Evolutionary conservation across 2,888 invertebrate species (phyloP).

Genomic region (Sphaerophoria rueppellii): DNA sequence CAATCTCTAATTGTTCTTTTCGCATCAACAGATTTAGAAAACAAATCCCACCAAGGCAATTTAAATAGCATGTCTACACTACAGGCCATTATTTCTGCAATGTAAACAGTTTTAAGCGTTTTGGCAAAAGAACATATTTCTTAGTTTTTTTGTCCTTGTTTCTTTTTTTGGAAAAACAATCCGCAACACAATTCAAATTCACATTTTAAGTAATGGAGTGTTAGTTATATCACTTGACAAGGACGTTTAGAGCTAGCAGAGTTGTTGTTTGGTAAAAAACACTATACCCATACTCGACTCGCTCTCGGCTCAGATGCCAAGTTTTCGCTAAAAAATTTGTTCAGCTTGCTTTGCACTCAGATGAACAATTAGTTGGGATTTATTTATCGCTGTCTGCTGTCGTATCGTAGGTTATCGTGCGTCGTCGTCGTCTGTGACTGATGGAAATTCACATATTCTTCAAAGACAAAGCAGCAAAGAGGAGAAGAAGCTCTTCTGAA

Average conservation of each 20-base stretch:
- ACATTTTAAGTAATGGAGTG: constrained; percentile 57
- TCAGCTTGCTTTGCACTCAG: constrained; percentile 43
- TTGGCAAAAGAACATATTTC: constrained; percentile 29
- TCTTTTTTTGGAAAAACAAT: constrained; percentile 47
- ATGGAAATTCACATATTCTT: no score
- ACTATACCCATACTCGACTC: no score
- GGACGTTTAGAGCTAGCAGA: constrained; percentile 35
- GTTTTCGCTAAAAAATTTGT: constrained; percentile 53
- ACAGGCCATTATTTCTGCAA: neutral
- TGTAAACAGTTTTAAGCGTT: constrained; percentile 4
- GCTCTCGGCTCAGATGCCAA: constrained; percentile 39
- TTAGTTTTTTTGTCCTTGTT: neutral
- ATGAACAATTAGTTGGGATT: constrained; percentile 49
- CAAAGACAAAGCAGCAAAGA: neutral
- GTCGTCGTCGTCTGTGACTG: neutral
- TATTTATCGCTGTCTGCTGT: constrained; percentile 56
- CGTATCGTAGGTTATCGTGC: no score
- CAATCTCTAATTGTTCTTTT: constrained; percentile 41
- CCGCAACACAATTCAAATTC: constrained; percentile 56
- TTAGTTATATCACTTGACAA: constrained; percentile 62
- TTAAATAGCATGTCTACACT: constrained; percentile 6
- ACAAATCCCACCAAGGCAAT: constrained; percentile 5
- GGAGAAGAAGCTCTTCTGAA: neutral
- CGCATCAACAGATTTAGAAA: constrained; percentile 33
- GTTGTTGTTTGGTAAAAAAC: neutral